Evolutionary conservation across 2,113 vertebrate genomes (phyloP).

Genomic region (Perca schrenkii): DNA sequence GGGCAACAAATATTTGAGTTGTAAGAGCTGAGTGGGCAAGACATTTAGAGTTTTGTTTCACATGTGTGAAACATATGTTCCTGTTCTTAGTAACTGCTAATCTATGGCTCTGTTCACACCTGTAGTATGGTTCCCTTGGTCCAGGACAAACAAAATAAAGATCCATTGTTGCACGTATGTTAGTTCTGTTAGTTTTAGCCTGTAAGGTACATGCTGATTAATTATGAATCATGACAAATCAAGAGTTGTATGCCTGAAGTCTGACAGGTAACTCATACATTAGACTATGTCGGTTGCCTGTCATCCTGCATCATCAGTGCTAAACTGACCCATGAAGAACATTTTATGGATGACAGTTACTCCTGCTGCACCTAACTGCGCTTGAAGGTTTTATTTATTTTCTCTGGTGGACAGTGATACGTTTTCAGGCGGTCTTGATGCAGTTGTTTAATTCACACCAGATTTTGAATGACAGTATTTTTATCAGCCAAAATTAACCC

Average conservation of each 20-base stretch:
- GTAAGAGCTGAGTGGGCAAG: neutral
- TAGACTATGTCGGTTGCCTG: neutral
- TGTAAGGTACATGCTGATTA: neutral
- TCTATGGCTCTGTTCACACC: neutral
- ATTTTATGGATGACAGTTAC: neutral
- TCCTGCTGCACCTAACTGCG: neutral
- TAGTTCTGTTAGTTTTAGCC: neutral
- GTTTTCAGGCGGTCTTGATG: neutral
- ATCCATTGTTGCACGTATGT: too few relatives aligned
- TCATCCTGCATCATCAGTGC: neutral
- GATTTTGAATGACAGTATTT: neutral
- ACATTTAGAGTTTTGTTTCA: constrained; percentile 1
- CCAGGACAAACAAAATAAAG: too few relatives aligned
- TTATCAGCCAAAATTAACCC: neutral
- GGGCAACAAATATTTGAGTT: neutral
- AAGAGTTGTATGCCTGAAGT: neutral
- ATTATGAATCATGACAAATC: neutral
- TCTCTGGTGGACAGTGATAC: neutral
- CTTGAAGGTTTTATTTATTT: neutral
- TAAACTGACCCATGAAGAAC: neutral
- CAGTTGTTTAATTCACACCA: neutral
- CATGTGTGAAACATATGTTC: neutral
- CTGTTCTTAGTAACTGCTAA: neutral
- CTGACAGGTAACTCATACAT: neutral
- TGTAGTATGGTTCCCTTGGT: too few relatives aligned